These are phyloP conservation scores for Andricus curvator DNA, from an alignment of 2,888 invertebrate genomes.

Conservation along the genomic window DNA sequence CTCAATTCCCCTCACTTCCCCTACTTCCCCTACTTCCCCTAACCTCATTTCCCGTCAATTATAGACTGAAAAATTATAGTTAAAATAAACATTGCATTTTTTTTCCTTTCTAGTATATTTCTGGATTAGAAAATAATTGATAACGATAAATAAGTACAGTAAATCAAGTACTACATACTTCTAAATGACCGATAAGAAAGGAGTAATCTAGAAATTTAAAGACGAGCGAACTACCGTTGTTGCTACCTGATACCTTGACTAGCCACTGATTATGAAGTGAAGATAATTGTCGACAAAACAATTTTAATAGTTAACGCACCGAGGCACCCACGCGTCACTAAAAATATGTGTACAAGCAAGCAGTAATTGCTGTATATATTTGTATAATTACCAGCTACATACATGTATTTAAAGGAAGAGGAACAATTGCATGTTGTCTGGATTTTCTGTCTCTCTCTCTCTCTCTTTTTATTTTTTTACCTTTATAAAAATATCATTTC, in stretches of 20 bases:
- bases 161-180: not conserved
- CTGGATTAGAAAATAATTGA: too few relatives aligned
- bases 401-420: too few relatives aligned
- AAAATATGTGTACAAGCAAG: not conserved
- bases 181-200: slow-evolving; percentile 2
- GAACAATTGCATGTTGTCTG: not conserved
- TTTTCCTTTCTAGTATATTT: too few relatives aligned
- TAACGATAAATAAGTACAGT: not conserved
- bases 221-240: slow-evolving; percentile 4
- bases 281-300: slow-evolving; percentile 24
- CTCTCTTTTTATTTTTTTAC: not conserved
- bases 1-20: too few relatives aligned
- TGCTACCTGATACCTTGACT: slow-evolving; percentile 14
- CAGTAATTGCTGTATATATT: slow-evolving; percentile 1
- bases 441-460: not conserved
- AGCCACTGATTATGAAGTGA: slow-evolving; percentile 18
- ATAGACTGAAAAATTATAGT: too few relatives aligned
- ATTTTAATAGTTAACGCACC: not conserved
- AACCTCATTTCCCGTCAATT: too few relatives aligned
- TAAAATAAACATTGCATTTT: too few relatives aligned
- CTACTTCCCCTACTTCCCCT: too few relatives aligned
- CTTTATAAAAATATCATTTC: not conserved
- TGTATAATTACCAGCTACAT: not conserved
- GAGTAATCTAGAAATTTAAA: slow-evolving; percentile 10
- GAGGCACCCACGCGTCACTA: slow-evolving; percentile 15